Evolutionary conservation across 2,797 vertebrate genomes (phyloP).

Genomic region (Telmatherina bonti): DNA sequence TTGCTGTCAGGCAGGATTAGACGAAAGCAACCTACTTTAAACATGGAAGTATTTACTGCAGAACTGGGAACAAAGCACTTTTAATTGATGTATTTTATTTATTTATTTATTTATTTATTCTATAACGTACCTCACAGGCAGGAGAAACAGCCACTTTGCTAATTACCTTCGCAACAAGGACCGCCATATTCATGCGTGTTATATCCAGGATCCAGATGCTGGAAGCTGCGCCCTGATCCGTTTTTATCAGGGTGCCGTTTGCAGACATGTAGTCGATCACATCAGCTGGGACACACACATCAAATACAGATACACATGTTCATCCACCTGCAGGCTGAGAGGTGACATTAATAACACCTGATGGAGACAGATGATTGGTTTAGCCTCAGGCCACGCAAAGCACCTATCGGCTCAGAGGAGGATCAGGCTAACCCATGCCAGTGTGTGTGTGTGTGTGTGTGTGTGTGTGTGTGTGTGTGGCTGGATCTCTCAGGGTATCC

Average conservation of each 20-base stretch:
- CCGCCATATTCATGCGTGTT: neutral
- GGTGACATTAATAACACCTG: constrained; percentile 74
- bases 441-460: constrained; percentile 30
- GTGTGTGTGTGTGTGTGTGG: constrained; percentile 37
- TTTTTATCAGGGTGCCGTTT: constrained; percentile 26
- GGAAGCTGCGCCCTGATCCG: constrained; percentile 17
- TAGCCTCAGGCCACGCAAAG: constrained; percentile 43
- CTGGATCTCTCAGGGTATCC: constrained; percentile 68
- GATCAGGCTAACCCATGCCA: constrained; percentile 55
- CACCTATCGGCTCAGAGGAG: constrained; percentile 60
- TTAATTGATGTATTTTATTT: constrained; percentile 13
- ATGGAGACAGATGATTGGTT: constrained; percentile 69
- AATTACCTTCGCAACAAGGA: constrained; percentile 1
- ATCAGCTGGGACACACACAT: constrained; percentile 20
- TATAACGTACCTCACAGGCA: constrained; percentile 1
- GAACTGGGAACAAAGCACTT: constrained; percentile 16
- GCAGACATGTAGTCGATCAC: constrained; percentile 10
- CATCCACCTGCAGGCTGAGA: constrained; percentile 57
- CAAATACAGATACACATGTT: constrained; percentile 3
- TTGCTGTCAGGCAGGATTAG: constrained; percentile 38
- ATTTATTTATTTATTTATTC: neutral
- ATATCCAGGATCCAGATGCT: constrained; percentile 2
- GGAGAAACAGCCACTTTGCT: neutral
- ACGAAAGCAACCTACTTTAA: constrained; percentile 41
- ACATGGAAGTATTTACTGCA: constrained; percentile 18